Evolutionary conservation across 2,888 invertebrate species (phyloP), one percentile per base, ranked within the genome.

Genomic region (Lasioglossum lativentre): DNA sequence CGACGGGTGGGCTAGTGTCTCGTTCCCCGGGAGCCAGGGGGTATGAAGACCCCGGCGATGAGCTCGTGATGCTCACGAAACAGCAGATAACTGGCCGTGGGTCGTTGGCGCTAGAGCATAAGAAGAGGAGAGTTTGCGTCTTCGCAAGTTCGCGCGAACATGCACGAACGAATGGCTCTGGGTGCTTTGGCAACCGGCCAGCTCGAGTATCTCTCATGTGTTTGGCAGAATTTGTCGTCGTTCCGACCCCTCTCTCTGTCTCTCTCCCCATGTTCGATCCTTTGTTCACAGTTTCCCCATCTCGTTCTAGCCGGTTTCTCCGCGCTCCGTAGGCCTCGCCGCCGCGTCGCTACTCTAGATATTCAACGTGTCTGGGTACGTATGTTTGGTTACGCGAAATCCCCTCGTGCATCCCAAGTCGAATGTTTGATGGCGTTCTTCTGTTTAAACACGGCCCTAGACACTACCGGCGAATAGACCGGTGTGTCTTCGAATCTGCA

Each of bases 201-300:
- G 88, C 88, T 90, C 84, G 71, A 91, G 90, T 93, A 92, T 93
- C 90, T 92, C 91, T 89, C 91, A 82, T 90, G 92, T 93, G 92
- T 93, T 93, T 92, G 92, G 90, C 90, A 89, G 88, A 92, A 93
- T 93, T 93, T 93, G 90, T 92, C 92, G 87, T 91, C 87, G 85
- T 74, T 56, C 73, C 79, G 40, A 42, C 42, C 75, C 19, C 42
- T 63, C 38, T 63, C 38, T 34, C 38, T 12, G 6, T n/a, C 56
- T 52, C 23, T 45, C 47, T 66, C n/a, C 8, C 40, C 34, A 27
- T 52, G 52, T 70, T 70, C 70, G 70, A 70, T 70, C 47, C 63
- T 82, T 78, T 56, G 66, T 63, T 45, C 45, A 45, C 19, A 42
- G 6, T 27, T 30, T 14, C 52, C 52, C 76, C 63, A 42, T 38